Percentiles rank a stretch among this genome's conserved stretches.
Evolutionary conservation across 2,797 vertebrate species (phyloP).

Genomic region (Nyctibius grandis): DNA sequence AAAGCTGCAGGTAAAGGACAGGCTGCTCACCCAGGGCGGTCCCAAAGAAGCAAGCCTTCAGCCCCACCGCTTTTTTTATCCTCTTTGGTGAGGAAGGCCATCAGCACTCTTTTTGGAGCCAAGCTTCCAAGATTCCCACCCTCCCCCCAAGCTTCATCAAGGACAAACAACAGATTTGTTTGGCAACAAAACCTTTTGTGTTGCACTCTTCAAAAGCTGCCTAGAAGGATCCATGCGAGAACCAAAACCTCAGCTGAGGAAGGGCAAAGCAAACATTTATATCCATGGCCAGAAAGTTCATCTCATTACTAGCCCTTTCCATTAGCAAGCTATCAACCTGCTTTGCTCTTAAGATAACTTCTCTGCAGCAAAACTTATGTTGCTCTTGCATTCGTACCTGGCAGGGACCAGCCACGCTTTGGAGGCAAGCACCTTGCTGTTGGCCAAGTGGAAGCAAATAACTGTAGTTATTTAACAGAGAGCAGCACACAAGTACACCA

Average conservation of each 20-base stretch:
- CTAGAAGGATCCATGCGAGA: background rate
- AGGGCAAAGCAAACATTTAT: background rate
- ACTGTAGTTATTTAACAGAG: background rate
- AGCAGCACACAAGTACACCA: background rate
- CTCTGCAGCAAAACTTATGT: rapidly evolving
- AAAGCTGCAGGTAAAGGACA: background rate
- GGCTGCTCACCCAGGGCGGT: background rate
- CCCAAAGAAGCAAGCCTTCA: background rate
- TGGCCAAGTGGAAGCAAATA: background rate
- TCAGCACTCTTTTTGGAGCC: background rate
- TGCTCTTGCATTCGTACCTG: rapidly evolving
- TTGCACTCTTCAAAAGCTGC: background rate
- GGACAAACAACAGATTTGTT: background rate
- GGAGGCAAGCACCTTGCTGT: background rate
- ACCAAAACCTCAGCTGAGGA: background rate
- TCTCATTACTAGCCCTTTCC: background rate
- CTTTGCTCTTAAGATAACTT: background rate
- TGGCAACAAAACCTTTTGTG: background rate
- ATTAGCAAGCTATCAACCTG: background rate
- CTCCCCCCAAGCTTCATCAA: background rate
- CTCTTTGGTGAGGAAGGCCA: background rate
- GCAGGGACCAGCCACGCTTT: background rate
- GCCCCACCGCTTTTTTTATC: background rate
- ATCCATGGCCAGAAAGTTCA: background rate
- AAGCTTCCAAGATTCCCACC: background rate